Base-by-base conservation (phyloP, 1,140 invertebrate genomes). In the Drosophila rhopaloa region DNA sequence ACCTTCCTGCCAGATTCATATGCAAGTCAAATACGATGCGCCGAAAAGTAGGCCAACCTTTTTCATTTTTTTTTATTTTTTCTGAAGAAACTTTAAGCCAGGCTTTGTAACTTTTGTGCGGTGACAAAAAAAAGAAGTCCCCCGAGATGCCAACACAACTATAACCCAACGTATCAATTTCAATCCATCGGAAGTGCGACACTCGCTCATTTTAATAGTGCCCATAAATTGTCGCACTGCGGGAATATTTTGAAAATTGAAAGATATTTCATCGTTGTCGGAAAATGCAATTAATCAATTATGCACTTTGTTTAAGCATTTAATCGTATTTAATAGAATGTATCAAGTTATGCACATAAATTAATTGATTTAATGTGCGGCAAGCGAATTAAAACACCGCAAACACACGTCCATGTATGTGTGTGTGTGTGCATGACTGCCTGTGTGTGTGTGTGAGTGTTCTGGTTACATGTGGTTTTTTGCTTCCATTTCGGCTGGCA, bases 301-400 rank as follows among this genome's bases (percentile, higher is more conserved):
- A 78, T 81, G 60, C 68, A 77, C 76, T 75, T 70, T 47, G 50
- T 38, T 54, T 37, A 55, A 56, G 81, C 72, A 81, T 77, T 84
- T 81, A 77, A 67, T 58, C 58, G 51, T 48, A 73, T 67, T 81
- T 81, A 62, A 65, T 66, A 62, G 56, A 50, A 47, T 78, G 77
- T 57, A 65, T 75, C 50, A 58, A 77, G 59, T 74, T 81, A 86
- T 81, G 82, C 67, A 51, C 74, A 86, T 85, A 79, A 86, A 82
- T 86, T 78, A 71, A 86, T 71, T 75, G 61, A 70, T 81, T 82
- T 63, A 75, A 81, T 74, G 78, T 55, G 44, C 59, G 75, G 47
- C 61, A 54, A 50, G 75, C 50, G 68, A 77, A 76, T 80, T 74
- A 77, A 65, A 85, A 81, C 51, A 62, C 62, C 51, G 51, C 37